Conservation (phyloP, 2,113 vertebrate species). For the Psephotus haematonotus region DNA sequence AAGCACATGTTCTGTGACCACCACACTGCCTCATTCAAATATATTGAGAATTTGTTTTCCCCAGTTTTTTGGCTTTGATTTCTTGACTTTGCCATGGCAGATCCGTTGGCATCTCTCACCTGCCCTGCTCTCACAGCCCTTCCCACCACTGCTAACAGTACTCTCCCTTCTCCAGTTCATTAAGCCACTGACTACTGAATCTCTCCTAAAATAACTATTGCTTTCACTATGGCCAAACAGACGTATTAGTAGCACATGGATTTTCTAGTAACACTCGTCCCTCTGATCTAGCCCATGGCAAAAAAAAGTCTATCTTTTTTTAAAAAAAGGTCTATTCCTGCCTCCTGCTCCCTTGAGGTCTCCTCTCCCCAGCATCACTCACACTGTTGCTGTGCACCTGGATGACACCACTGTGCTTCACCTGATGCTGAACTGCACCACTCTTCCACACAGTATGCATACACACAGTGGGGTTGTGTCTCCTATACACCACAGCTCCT, state of each 20-base stretch:
- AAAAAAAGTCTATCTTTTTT: no score
- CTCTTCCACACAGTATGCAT: background rate
- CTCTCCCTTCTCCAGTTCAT: background rate
- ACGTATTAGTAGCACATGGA: background rate
- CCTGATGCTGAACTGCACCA: background rate
- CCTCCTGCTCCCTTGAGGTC: background rate
- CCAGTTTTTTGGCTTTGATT: background rate
- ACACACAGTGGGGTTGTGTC: background rate
- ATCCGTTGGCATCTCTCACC: rapidly evolving
- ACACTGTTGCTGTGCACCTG: background rate
- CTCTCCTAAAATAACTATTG: background rate
- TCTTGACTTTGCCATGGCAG: background rate
- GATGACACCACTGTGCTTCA: background rate
- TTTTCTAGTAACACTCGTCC: background rate
- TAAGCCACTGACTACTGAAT: background rate
- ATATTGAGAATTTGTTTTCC: background rate
- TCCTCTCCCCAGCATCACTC: background rate
- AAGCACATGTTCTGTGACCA: background rate
- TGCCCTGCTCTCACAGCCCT: background rate
- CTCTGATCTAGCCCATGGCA: background rate
- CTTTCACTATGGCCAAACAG: background rate
- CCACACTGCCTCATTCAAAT: background rate
- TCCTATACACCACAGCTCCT: background rate
- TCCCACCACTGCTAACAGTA: background rate
- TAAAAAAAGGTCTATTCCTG: no score